phyloP scores from a whole-genome alignment of 2,888 invertebrate species.

The Netelia virgata region DNA sequence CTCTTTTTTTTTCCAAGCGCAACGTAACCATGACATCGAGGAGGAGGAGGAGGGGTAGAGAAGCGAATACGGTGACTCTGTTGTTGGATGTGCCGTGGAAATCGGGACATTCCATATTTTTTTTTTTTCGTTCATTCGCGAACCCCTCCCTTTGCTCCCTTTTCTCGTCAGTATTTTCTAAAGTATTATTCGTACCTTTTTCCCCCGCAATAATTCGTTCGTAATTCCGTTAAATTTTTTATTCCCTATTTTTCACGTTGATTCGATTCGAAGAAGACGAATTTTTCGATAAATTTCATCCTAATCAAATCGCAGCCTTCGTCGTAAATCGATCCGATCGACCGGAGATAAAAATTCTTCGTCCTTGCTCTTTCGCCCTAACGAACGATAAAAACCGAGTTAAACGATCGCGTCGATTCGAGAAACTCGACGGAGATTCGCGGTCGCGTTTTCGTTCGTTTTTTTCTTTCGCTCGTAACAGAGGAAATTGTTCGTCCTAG shows the following conservation, averaged over 20 bases:
- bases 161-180: conserved; percentile 43
- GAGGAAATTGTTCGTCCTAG: conserved; percentile 39
- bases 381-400: too few relatives aligned
- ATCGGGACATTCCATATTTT: conserved; percentile 34
- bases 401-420: too few relatives aligned
- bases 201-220: neutral
- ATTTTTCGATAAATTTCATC: too few relatives aligned
- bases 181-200: conserved; percentile 23
- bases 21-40: conserved; percentile 47
- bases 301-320: too few relatives aligned
- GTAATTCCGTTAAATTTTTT: conserved; percentile 27
- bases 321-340: too few relatives aligned
- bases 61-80: conserved; percentile 48
- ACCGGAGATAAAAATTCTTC: too few relatives aligned
- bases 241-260: neutral
- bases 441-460: neutral
- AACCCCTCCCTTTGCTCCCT: conserved; percentile 12
- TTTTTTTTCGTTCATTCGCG: conserved; percentile 1
- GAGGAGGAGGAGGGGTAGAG: neutral
- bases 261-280: too few relatives aligned
- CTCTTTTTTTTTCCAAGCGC: conserved; percentile 30
- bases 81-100: conserved; percentile 19
- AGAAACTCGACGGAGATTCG: neutral
- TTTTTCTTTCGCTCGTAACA: neutral
- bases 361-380: too few relatives aligned